Percentiles rank a stretch among this genome's conserved stretches.
Conservation (phyloP, 2,113 vertebrate genomes). For the Zosterops pallidus region DNA sequence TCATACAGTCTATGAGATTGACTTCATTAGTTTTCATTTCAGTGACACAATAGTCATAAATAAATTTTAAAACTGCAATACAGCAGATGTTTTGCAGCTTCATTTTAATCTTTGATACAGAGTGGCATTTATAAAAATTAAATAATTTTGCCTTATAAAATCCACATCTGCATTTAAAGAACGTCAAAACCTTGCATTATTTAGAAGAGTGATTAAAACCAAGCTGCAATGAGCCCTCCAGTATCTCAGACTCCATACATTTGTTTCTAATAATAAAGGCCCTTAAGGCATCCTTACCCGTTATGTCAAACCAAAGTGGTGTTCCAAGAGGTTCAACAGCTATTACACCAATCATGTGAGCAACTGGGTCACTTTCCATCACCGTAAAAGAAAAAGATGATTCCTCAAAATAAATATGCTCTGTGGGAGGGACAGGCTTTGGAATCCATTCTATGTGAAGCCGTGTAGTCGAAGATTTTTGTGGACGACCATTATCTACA, state of each 20-base stretch:
- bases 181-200: neutral
- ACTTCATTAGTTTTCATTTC: neutral
- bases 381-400: slow-evolving; percentile 88
- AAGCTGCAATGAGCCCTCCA: neutral
- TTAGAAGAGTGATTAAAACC: neutral
- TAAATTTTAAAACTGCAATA: neutral
- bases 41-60: neutral
- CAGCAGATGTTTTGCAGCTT: neutral
- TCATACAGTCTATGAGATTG: neutral
- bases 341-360: slow-evolving; percentile 96
- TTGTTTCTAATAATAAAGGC: slow-evolving; percentile 37
- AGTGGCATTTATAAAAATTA: neutral
- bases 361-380: slow-evolving; percentile 97
- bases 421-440: slow-evolving; percentile 79
- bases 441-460: slow-evolving; percentile 97
- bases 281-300: slow-evolving; percentile 74
- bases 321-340: slow-evolving; percentile 84
- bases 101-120: neutral
- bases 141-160: neutral
- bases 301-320: slow-evolving; percentile 96
- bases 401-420: slow-evolving; percentile 89
- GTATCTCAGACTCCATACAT: neutral
- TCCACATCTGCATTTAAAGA: neutral
- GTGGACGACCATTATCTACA: slow-evolving; percentile 95
- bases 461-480: slow-evolving; percentile 90